Conservation (phyloP, 2,797 vertebrate genomes). For the Gorsachius magnificus region DNA sequence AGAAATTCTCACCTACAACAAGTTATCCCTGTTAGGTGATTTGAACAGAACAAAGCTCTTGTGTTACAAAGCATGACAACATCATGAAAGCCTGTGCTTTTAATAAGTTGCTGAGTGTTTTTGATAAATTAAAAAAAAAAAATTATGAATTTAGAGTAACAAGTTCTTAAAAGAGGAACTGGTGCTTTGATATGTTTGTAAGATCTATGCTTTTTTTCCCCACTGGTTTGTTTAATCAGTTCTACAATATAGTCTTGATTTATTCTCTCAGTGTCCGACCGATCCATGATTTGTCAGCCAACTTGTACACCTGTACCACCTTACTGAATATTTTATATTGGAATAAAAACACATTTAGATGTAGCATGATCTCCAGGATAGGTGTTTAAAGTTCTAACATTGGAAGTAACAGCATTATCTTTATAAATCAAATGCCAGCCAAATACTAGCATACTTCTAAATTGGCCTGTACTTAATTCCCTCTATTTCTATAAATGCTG, state of each 20-base stretch:
- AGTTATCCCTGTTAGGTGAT: background rate
- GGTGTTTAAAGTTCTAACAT: background rate
- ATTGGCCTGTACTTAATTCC: background rate
- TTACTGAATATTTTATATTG: background rate
- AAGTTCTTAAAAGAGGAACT: background rate
- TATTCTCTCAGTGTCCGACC: background rate
- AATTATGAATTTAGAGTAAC: background rate
- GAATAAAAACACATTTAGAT: background rate
- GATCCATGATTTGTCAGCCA: background rate
- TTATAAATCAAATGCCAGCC: background rate
- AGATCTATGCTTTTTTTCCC: background rate
- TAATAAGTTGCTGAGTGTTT: background rate
- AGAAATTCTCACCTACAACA: background rate
- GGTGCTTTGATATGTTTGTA: background rate
- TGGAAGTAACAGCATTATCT: background rate
- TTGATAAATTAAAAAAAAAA: background rate
- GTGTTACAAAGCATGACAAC: background rate
- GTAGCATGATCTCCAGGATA: background rate
- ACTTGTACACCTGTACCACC: background rate
- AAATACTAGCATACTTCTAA: background rate
- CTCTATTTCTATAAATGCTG: background rate
- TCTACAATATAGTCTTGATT: background rate
- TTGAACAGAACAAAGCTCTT: background rate
- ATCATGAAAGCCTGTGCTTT: background rate
- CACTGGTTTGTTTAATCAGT: background rate